A percentile compares a stretch with the other conserved stretches of the same genome.
phyloP scores from a whole-genome alignment of 1,140 invertebrate genomes.

The Meloidogyne exigua region DNA sequence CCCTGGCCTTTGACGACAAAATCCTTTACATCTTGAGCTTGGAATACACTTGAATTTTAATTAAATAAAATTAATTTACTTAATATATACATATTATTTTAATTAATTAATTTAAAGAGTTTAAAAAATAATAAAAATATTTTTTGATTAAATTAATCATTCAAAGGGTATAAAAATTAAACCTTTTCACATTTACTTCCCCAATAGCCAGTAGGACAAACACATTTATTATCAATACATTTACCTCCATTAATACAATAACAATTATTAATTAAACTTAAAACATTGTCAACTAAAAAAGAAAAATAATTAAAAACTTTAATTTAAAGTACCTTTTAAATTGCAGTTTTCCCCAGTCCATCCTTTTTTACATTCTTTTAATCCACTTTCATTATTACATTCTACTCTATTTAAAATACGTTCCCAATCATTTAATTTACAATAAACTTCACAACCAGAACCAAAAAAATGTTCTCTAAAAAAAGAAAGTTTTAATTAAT shows the following conservation, averaged over 20 bases:
- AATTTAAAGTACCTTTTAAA: slow-evolving; percentile 13
- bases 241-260: slow-evolving; percentile 31
- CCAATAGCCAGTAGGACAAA: slow-evolving; percentile 25
- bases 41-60: slow-evolving; percentile 26
- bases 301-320: background rate
- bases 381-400: slow-evolving; percentile 9
- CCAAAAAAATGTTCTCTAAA: slow-evolving; percentile 30
- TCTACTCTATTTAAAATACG: slow-evolving; percentile 25
- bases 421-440: slow-evolving; percentile 31
- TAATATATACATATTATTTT: too few species aligned
- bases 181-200: slow-evolving; percentile 34
- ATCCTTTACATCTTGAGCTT: slow-evolving; percentile 28
- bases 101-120: too few species aligned
- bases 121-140: too few species aligned
- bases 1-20: slow-evolving; percentile 17
- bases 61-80: background rate
- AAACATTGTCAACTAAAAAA: slow-evolving; percentile 1
- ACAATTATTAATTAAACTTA: slow-evolving; percentile 8
- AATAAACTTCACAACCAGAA: slow-evolving; percentile 25
- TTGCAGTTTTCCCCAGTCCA: slow-evolving; percentile 23
- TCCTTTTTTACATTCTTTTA: slow-evolving; percentile 27
- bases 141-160: background rate
- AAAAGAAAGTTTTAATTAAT: background rate
- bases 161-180: background rate
- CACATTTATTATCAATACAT: slow-evolving; percentile 20